Conservation (phyloP, 2,888 invertebrate species). For the Brenthis ino region DNA sequence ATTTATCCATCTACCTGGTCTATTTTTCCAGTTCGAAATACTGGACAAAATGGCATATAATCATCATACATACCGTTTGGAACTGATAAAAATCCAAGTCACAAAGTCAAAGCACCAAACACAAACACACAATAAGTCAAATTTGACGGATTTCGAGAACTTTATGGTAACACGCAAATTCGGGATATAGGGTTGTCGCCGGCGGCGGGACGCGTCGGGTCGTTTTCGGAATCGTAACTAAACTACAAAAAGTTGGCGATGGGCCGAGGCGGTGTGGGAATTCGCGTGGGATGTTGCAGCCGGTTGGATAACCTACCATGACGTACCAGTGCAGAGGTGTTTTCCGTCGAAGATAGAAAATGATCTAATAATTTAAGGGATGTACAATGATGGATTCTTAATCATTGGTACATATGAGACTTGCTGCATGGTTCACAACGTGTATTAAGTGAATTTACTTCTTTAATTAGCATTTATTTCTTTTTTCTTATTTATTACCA, state of each 20-base stretch:
- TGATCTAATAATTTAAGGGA: conserved; percentile 36
- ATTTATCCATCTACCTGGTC: background rate
- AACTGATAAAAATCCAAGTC: conserved; percentile 64
- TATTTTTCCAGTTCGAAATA: background rate
- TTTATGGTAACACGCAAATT: conserved; percentile 68
- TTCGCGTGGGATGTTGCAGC: conserved; percentile 73
- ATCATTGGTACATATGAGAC: background rate
- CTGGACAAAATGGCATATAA: conserved; percentile 28
- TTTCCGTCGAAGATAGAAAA: conserved; percentile 74
- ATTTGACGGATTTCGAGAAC: conserved; percentile 61
- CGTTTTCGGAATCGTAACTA: conserved; percentile 83
- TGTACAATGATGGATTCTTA: conserved; percentile 1
- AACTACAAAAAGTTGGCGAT: conserved; percentile 79
- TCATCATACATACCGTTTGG: conserved; percentile 52
- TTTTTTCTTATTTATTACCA: no score
- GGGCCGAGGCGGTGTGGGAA: conserved; percentile 77
- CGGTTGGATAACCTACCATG: conserved; percentile 73
- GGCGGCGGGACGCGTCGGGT: conserved; percentile 82
- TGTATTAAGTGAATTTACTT: no score
- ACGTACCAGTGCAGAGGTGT: conserved; percentile 79
- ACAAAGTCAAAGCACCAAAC: conserved; percentile 54
- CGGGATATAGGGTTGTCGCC: conserved; percentile 75
- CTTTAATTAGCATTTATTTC: no score
- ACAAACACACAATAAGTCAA: conserved; percentile 59
- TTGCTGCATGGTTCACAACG: no score